phyloP scores from a whole-genome alignment of 2,797 vertebrate genomes.

The Darevskia mixta region DNA sequence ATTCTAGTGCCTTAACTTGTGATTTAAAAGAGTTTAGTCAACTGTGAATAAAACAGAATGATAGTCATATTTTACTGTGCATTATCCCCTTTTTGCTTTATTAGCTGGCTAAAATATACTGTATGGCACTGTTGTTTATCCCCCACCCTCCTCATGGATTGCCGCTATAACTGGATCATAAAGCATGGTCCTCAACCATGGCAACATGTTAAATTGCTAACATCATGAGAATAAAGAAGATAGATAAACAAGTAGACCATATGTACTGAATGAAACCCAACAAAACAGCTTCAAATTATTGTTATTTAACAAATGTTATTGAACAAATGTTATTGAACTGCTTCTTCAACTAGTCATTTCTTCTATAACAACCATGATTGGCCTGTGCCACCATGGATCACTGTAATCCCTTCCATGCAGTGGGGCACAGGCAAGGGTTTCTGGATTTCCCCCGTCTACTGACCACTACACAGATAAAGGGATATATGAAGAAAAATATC shows the following conservation, averaged over 20 bases:
- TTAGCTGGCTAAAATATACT: background rate
- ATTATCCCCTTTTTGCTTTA: background rate
- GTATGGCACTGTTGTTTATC: background rate
- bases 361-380: background rate
- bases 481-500: background rate
- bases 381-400: background rate
- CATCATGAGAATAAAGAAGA: background rate
- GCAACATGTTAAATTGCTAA: background rate
- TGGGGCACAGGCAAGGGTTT: background rate
- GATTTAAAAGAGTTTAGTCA: conserved; percentile 31
- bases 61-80: background rate
- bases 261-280: background rate
- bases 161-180: conserved; percentile 6
- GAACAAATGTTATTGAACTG: background rate
- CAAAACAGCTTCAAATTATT: background rate
- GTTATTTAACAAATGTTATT: background rate
- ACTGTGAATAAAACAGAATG: background rate
- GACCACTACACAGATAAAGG: background rate
- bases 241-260: background rate
- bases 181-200: background rate
- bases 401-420: background rate
- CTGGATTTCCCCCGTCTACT: background rate
- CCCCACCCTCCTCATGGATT: background rate
- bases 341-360: background rate
- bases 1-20: background rate